Percentiles rank a stretch among this genome's conserved stretches.
Conservation (phyloP, 2,113 vertebrate species). For the Ciconia stormi region DNA sequence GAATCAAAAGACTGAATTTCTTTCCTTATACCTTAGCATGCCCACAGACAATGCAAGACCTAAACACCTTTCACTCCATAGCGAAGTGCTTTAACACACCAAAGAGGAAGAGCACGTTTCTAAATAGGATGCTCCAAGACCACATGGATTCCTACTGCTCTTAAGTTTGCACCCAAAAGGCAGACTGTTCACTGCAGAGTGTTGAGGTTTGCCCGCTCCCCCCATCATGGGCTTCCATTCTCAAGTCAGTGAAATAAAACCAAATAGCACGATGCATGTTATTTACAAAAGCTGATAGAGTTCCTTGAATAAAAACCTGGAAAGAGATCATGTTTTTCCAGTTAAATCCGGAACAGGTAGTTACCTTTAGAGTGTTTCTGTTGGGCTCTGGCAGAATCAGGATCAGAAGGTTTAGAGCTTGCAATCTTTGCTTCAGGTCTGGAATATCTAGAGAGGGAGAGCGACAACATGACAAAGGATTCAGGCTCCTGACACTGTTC, state of each 20-base stretch:
- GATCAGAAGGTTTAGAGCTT: conserved; percentile 87
- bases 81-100: not conserved
- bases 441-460: conserved; percentile 76
- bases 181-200: not conserved
- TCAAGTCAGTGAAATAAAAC: not conserved
- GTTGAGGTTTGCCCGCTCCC: not conserved
- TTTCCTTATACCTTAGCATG: not conserved
- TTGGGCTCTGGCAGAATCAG: conserved; percentile 88
- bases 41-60: not conserved
- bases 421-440: conserved; percentile 86
- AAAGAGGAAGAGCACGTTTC: not conserved
- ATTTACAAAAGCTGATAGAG: not conserved
- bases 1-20: not conserved
- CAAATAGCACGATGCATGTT: not conserved
- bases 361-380: conserved; percentile 89
- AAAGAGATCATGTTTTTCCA: not conserved
- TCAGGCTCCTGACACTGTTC: not conserved
- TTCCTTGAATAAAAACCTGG: not conserved
- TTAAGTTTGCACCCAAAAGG: not conserved
- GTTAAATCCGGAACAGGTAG: not conserved
- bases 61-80: not conserved
- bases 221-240: not conserved
- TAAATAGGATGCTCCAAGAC: not conserved
- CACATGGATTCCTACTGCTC: not conserved
- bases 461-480: not conserved